Evolutionary conservation across 2,888 invertebrate species (phyloP).

Genomic region (Torymus aiolomorphi): DNA sequence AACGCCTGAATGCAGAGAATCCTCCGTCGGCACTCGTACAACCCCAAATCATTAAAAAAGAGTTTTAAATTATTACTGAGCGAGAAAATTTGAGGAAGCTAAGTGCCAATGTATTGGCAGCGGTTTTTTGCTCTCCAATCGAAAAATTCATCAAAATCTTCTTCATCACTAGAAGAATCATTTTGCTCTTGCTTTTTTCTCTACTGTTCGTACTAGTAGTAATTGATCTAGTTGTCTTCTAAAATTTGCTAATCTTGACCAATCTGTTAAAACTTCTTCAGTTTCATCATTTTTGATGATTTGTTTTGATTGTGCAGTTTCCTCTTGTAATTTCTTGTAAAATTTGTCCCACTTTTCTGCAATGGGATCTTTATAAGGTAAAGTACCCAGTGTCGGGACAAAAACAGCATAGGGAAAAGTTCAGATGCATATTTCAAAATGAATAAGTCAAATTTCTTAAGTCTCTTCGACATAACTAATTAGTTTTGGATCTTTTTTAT

Average conservation of each 20-base stretch:
- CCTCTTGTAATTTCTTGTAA: slow-evolving; percentile 92
- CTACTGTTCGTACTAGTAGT: slow-evolving; percentile 75
- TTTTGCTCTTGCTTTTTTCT: slow-evolving; percentile 78
- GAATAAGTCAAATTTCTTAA: too few species aligned
- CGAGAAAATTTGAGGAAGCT: too few species aligned
- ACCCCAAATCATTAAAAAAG: too few species aligned
- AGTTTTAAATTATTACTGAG: too few species aligned
- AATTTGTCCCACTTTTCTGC: slow-evolving; percentile 97
- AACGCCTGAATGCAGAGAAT: too few species aligned
- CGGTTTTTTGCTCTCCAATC: slow-evolving; percentile 95
- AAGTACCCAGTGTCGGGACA: too few species aligned
- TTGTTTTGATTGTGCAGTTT: slow-evolving; percentile 87
- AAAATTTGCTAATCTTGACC: slow-evolving; percentile 89
- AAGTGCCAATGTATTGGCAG: too few species aligned
- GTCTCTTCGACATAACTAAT: too few species aligned
- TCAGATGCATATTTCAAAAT: too few species aligned
- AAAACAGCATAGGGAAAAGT: too few species aligned
- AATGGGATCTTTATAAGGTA: slow-evolving; percentile 91
- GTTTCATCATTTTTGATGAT: slow-evolving; percentile 96
- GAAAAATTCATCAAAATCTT: slow-evolving; percentile 88
- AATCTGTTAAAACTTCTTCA: slow-evolving; percentile 94
- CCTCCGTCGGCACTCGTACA: too few species aligned
- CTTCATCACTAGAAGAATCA: slow-evolving; percentile 80
- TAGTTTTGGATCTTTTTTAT: too few species aligned
- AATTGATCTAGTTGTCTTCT: slow-evolving; percentile 88